These are phyloP conservation scores for Agrypnus murinus DNA, from an alignment of 2,888 invertebrate species.

Conservation along the genomic window DNA sequence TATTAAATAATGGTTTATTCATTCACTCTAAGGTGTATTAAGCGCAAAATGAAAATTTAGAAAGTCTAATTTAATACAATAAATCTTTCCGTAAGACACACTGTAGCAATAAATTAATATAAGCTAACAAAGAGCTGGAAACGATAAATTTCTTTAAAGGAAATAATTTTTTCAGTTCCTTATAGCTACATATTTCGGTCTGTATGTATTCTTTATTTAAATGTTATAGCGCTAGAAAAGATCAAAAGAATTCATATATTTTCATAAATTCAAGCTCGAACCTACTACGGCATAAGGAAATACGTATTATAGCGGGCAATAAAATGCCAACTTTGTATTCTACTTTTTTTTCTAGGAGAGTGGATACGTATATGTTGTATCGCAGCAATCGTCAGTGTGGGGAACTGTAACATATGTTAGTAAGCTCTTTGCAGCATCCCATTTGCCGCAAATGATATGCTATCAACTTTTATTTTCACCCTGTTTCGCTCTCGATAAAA, in stretches of 20 bases:
- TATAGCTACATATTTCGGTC: neutral
- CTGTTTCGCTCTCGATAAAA: conserved; percentile 47
- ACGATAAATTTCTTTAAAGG: too few relatives aligned
- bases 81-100: too few relatives aligned
- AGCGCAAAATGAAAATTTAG: too few relatives aligned
- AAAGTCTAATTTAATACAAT: too few relatives aligned
- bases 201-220: conserved; percentile 30
- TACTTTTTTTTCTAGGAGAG: conserved; percentile 32
- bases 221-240: conserved; percentile 1
- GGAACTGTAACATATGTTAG: conserved; percentile 51
- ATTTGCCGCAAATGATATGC: conserved; percentile 52
- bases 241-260: conserved; percentile 41
- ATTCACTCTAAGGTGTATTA: too few relatives aligned
- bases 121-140: too few relatives aligned
- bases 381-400: conserved; percentile 35
- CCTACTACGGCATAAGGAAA: conserved; percentile 31
- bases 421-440: conserved; percentile 51
- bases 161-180: too few relatives aligned
- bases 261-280: conserved; percentile 36
- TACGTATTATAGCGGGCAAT: conserved; percentile 30
- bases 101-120: too few relatives aligned
- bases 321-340: conserved; percentile 36
- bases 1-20: too few relatives aligned
- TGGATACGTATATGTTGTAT: conserved; percentile 32
- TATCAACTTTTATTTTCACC: conserved; percentile 52